Percentiles rank a stretch among this genome's conserved stretches.
Conservation (phyloP, 2,113 vertebrate species). For the Aegotheles bennettii region DNA sequence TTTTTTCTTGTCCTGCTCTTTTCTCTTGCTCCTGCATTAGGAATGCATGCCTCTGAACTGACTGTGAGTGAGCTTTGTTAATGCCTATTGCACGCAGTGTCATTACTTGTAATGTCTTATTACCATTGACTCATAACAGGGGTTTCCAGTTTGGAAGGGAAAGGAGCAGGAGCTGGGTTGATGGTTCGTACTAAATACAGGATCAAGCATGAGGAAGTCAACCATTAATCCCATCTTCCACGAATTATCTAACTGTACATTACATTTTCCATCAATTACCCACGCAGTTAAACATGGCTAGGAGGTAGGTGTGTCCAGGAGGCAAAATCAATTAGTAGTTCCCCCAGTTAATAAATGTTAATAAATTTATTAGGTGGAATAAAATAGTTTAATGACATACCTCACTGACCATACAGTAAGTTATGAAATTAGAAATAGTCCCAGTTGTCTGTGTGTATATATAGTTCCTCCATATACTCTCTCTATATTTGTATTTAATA, state of each 20-base stretch:
- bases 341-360: constrained; percentile 6
- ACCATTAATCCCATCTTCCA: neutral
- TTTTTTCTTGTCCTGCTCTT: neutral
- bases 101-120: neutral
- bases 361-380: neutral
- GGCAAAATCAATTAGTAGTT: constrained; percentile 9
- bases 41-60: neutral
- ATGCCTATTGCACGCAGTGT: fast-evolving
- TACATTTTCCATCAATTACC: neutral
- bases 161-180: neutral
- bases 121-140: neutral
- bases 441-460: neutral
- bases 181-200: neutral
- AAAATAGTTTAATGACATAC: neutral
- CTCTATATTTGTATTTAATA: neutral
- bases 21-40: neutral
- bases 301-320: neutral
- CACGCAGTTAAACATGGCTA: neutral
- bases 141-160: neutral
- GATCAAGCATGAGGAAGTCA: neutral
- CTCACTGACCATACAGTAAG: neutral
- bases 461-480: neutral
- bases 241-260: neutral
- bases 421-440: neutral
- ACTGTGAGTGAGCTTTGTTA: neutral